Evolutionary conservation across 1,140 invertebrate genomes (phyloP).

Genomic region (Caerostris extrusa): DNA sequence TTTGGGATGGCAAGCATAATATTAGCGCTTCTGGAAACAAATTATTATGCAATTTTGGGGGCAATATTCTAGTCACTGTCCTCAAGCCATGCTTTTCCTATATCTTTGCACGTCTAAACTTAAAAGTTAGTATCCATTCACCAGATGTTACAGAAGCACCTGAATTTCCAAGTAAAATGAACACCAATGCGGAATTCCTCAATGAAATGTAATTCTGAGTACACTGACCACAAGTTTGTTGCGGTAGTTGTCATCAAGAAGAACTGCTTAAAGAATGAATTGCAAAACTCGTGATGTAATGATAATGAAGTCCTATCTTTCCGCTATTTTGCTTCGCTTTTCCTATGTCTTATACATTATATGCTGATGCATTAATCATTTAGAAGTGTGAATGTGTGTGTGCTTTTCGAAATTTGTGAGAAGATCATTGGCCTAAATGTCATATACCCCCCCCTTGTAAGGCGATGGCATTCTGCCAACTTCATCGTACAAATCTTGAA

Average conservation of each 20-base stretch:
- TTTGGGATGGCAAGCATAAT: not conserved
- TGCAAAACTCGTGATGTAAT: conserved; percentile 12
- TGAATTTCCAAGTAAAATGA: not conserved
- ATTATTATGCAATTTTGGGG: not conserved
- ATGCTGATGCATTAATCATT: conserved; percentile 25
- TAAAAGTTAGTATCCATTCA: not conserved
- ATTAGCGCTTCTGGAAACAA: not conserved
- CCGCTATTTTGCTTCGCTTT: not conserved
- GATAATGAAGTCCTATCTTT: conserved; percentile 18
- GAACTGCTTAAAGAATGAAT: not conserved
- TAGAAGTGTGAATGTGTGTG: conserved; percentile 11
- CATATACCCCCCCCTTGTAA: not conserved
- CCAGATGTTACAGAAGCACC: not conserved
- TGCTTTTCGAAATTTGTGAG: conserved; percentile 10
- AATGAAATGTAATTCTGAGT: not conserved
- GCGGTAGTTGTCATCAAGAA: conserved; percentile 4
- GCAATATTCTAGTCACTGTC: not conserved
- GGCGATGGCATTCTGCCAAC: conserved; percentile 44
- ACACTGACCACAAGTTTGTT: not conserved
- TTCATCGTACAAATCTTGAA: not conserved
- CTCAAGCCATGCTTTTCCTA: not conserved
- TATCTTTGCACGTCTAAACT: not conserved
- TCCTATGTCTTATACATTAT: not conserved
- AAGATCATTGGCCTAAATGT: conserved; percentile 44
- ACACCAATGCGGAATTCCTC: not conserved